phyloP scores from a whole-genome alignment of 2,888 invertebrate species.

The Drosophila ezoana region DNA sequence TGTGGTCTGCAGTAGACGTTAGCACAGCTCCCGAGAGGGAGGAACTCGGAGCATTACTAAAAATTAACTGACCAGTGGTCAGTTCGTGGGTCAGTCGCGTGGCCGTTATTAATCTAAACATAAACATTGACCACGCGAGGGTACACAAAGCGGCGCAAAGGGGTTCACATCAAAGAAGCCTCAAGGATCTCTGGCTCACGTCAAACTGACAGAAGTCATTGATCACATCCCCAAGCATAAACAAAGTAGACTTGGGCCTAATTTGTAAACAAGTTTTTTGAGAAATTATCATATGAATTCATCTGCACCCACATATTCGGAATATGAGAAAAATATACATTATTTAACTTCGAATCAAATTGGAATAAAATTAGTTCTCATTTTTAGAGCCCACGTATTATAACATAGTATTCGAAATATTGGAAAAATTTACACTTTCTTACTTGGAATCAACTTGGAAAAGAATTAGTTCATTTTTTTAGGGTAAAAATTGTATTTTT shows the following conservation, averaged over 20 bases:
- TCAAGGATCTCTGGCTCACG: conserved; percentile 3
- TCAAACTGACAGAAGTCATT: conserved; percentile 45
- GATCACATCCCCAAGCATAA: conserved; percentile 20
- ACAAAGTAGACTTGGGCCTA: not conserved
- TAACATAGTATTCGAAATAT: too few species aligned
- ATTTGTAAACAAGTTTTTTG: not conserved
- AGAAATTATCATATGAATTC: not conserved
- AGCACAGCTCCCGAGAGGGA: conserved; percentile 22
- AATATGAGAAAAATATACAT: too few species aligned
- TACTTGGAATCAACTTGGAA: too few species aligned
- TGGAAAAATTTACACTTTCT: too few species aligned
- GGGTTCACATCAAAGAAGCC: conserved; percentile 34
- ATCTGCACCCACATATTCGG: not conserved
- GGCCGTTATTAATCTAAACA: conserved; percentile 73
- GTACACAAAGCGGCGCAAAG: conserved; percentile 16
- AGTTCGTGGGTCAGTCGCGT: conserved; percentile 71
- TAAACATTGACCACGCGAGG: conserved; percentile 68
- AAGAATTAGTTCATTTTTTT: too few species aligned
- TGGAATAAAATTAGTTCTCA: too few species aligned
- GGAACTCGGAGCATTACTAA: conserved; percentile 26
- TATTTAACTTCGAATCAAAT: too few species aligned
- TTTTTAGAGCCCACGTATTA: too few species aligned
- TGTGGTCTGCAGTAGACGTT: conserved; percentile 36
- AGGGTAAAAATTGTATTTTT: too few species aligned
- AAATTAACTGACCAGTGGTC: conserved; percentile 71